Evolutionary conservation across 2,113 vertebrate species (phyloP), one percentile per base, ranked within the genome.

Genomic region (Campylomormyrus tamandua): DNA sequence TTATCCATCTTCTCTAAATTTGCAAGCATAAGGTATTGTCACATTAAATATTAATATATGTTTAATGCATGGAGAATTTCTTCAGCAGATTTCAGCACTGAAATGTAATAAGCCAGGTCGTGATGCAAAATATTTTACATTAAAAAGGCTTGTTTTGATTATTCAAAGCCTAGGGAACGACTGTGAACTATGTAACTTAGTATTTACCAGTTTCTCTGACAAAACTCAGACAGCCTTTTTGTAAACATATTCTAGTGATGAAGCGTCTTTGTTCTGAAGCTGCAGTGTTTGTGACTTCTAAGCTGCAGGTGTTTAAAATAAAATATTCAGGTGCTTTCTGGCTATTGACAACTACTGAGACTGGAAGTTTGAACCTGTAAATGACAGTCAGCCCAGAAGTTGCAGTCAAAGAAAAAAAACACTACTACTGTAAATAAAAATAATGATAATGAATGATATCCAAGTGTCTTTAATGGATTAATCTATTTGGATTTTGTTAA

Each of bases 21-120:
- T 80, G 74, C 35, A 80, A 19, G 35, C 74, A 39, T 35, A 17
- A 35, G 5, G 35, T 42, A 80, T 80, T 80, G 35, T 80, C 35
- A 80, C 74, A 80, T 80, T 80, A 80, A 42, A 80, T 80, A 80
- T 80, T 80, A 80, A 80, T 80, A 39, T 42, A 42, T 42, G 74
- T 80, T 80, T 42, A 42, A 80, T 80, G 15, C 35, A 80, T 17
- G 19, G 74, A 80, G 5, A 19, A 6, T 80, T 80, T 80, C 42
- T 62, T 80, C 4, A 7, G 35, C 35, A 39, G 17, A 80, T 80
- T 80, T 19, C 35, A 80, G 74, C 17, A 42, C 35, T 17, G 74
- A 80, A 42, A 80, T 80, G 74, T 80, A 80, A 80, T 42, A 80
- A 80, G 35, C 15, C 35, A 42, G 70, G 70, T 15, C 70, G 0